Base-by-base conservation (phyloP, 2,113 vertebrate genomes). In the Clarias gariepinus region DNA sequence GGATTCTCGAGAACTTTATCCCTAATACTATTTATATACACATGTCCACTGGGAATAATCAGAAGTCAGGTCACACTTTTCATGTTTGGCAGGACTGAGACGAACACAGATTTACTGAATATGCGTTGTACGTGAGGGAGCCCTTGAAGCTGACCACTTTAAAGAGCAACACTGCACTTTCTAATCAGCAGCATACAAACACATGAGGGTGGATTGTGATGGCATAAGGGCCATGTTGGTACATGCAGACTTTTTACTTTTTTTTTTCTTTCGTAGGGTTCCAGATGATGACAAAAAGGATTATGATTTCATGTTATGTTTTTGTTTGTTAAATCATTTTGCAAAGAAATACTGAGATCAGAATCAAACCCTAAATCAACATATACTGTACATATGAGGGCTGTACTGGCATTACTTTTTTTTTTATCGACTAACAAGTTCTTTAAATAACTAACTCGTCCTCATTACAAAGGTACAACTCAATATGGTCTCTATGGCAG, bases 31-130 rank as follows among this genome's bases (percentile, higher is more conserved):
- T 74, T 79, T 55, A 73, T 69, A 88, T 13, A 58, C 78, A 84
- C 68, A 60, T 53, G 12, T 55, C 84, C 77, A 78, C 55, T 52
- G 68, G 66, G 82, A 87, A 82, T 68, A 81, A 86, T 87, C 85
- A 89, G 13, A 76, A 78, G 33, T 85, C 57, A 84, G 71, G 87
- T 85, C 63, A 69, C 52, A 23, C 73, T 86, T 64, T 58, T 58
- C 81, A 85, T 57, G 19, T 16, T 71, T 9, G 73, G 23, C 52
- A 86, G 64, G 74, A 53, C 82, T 19, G 19, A 9, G 69, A 52
- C 69, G 19, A 47, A 47, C 53, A 76, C 61, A 58, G 30, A 76
- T 60, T 53, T 81, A 71, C 71, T 28, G 8, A 64, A 23, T 61
- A 64, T 18, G 53, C 15, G 76, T 15, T 68, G 12, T 58, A 74